Conservation (phyloP, 1,140 invertebrate genomes). For the Aradophagus sp. region DNA sequence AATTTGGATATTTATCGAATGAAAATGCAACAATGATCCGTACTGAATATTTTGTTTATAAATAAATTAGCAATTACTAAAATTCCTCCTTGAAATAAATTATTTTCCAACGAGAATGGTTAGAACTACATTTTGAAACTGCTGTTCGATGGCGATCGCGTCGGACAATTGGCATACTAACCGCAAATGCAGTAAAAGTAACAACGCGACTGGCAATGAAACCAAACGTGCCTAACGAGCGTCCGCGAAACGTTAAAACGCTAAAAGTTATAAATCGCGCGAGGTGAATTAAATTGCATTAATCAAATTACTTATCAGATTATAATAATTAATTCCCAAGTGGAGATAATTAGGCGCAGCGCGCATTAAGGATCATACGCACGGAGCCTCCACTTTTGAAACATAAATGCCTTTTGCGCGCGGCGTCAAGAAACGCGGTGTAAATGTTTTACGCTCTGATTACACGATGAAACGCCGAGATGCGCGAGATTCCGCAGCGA, state of each 20-base stretch:
- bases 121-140: too few species aligned
- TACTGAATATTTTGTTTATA: too few species aligned
- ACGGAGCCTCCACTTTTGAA: conserved; percentile 27
- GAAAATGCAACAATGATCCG: too few species aligned
- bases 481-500: conserved; percentile 32
- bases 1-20: too few species aligned
- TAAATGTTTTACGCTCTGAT: conserved; percentile 56
- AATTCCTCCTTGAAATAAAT: too few species aligned
- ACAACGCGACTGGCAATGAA: too few species aligned
- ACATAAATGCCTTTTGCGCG: conserved; percentile 31
- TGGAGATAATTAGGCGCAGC: conserved; percentile 48
- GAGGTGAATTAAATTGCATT: conserved; percentile 31
- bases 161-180: too few species aligned
- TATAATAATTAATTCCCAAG: conserved; percentile 53
- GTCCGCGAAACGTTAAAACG: conserved; percentile 1
- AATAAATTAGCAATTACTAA: too few species aligned
- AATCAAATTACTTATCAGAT: conserved; percentile 53
- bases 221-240: neutral
- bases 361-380: conserved; percentile 37
- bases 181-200: too few species aligned
- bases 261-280: conserved; percentile 21
- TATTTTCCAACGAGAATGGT: too few species aligned
- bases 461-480: conserved; percentile 40
- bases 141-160: too few species aligned
- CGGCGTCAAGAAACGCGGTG: conserved; percentile 38